These are phyloP conservation scores for Astropecten irregularis DNA, from an alignment of 53 echinoderm and acorn worm genomes.

Conservation along the genomic window DNA sequence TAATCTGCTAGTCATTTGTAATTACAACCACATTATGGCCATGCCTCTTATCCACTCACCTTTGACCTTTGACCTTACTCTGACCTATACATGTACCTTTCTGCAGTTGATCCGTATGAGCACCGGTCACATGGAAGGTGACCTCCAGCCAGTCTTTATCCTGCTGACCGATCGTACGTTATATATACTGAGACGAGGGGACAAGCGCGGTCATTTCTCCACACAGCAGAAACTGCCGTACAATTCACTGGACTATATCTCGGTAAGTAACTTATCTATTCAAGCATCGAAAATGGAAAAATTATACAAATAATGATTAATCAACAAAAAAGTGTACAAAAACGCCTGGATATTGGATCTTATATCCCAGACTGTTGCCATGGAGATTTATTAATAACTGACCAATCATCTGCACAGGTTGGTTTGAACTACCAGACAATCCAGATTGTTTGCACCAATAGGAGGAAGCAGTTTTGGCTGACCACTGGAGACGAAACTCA, in stretches of 20 bases:
- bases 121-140: slow-evolving; percentile 90
- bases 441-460: slow-evolving; percentile 75
- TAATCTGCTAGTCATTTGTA: too few relatives aligned
- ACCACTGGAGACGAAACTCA: slow-evolving; percentile 75
- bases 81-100: too few relatives aligned
- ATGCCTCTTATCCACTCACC: too few relatives aligned
- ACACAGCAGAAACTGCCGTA: slow-evolving; percentile 66
- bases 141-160: slow-evolving; percentile 78
- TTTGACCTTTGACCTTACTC: too few relatives aligned
- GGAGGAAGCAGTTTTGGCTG: slow-evolving; percentile 77
- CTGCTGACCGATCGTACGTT: slow-evolving; percentile 82
- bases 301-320: too few relatives aligned
- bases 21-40: too few relatives aligned
- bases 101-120: slow-evolving; percentile 82
- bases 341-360: too few relatives aligned
- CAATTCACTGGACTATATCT: slow-evolving; percentile 66
- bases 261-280: slow-evolving; percentile 70
- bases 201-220: slow-evolving; percentile 65
- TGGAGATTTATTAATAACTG: too few relatives aligned
- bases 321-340: too few relatives aligned
- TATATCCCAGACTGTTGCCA: not conserved
- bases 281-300: too few relatives aligned
- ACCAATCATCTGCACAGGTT: slow-evolving; percentile 62
- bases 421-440: slow-evolving; percentile 88
- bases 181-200: slow-evolving; percentile 88